Conservation (phyloP, 2,113 vertebrate species). For the Psittacara wagleri region DNA sequence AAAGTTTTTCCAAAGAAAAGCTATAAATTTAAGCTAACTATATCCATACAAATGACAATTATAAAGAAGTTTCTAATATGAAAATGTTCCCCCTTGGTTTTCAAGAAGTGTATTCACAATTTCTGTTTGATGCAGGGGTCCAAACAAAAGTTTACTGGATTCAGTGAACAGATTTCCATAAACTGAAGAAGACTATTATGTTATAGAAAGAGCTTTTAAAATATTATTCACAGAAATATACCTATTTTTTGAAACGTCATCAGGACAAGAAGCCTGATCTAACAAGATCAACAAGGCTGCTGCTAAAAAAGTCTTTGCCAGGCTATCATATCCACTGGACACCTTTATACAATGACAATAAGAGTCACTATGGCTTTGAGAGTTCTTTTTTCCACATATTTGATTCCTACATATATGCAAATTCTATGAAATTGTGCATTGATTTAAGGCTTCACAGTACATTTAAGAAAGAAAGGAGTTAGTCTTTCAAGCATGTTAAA, state of each 20-base stretch:
- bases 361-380: not conserved
- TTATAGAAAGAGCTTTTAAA: not conserved
- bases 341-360: not conserved
- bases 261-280: not conserved
- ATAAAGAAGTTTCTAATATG: not conserved
- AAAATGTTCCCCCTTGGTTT: not conserved
- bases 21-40: not conserved
- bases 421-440: not conserved
- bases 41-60: not conserved
- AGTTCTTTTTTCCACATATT: not conserved
- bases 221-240: not conserved
- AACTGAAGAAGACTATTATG: not conserved
- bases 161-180: not conserved
- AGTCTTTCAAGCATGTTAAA: not conserved
- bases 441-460: rapidly evolving
- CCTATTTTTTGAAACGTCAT: rapidly evolving
- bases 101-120: not conserved
- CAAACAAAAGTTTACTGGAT: not conserved
- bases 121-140: not conserved
- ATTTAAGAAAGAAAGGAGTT: not conserved
- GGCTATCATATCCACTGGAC: not conserved
- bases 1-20: not conserved
- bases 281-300: not conserved
- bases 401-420: not conserved
- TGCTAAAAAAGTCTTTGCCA: not conserved